Evolutionary conservation across 1,140 invertebrate species (phyloP).

Genomic region (Diuraphis noxia): DNA sequence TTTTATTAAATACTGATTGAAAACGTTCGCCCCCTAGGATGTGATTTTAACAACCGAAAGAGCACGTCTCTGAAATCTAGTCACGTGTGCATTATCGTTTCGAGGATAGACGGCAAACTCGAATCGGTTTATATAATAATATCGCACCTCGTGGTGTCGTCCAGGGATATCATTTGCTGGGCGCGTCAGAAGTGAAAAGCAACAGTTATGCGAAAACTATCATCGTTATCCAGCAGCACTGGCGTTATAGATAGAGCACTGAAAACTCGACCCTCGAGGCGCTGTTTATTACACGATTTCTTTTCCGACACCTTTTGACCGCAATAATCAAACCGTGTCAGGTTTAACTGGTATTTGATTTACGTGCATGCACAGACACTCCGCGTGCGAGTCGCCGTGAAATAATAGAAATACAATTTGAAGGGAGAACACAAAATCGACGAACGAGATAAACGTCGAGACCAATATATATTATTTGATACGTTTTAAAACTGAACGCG

Average conservation of each 20-base stretch:
- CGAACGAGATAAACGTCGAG: not conserved
- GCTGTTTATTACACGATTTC: not conserved
- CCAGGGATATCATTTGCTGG: not conserved
- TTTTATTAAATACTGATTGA: not conserved
- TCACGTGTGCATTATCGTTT: conserved; percentile 20
- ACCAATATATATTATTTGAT: not conserved
- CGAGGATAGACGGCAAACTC: not conserved
- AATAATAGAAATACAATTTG: not conserved
- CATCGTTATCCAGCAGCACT: not conserved
- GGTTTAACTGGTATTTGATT: not conserved
- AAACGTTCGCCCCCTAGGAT: not conserved
- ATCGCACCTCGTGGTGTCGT: not conserved
- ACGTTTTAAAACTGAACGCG: not conserved
- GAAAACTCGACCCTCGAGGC: not conserved
- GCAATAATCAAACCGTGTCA: not conserved
- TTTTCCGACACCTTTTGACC: not conserved
- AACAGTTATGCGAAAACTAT: conserved; percentile 10
- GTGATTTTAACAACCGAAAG: not conserved
- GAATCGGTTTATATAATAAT: conserved; percentile 34
- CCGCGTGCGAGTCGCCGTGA: not conserved
- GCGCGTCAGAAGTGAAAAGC: not conserved
- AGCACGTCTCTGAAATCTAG: not conserved
- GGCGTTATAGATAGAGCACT: not conserved
- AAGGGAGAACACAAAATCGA: not conserved
- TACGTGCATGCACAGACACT: not conserved